Conservation (phyloP, 2,113 vertebrate species). For the Polypterus senegalus region DNA sequence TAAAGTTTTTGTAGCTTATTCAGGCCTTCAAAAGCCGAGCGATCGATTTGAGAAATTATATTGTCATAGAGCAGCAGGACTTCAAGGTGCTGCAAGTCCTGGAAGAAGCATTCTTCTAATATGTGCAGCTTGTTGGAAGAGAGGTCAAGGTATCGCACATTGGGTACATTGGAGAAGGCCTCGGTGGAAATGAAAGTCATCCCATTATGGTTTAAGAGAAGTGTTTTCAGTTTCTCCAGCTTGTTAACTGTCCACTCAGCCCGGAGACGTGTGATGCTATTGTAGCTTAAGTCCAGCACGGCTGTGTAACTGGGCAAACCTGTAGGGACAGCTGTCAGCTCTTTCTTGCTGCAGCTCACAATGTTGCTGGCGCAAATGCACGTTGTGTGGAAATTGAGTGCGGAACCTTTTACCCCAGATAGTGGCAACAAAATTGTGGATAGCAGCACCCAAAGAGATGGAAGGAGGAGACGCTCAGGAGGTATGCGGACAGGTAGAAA, state of each 20-base stretch:
- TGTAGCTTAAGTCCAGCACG: conserved; percentile 84
- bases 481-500: conserved; percentile 24
- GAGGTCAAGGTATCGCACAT: conserved; percentile 77
- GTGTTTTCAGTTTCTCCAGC: conserved; percentile 66
- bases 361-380: conserved; percentile 94
- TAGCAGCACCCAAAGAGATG: conserved; percentile 25
- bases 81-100: conserved; percentile 65
- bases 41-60: conserved; percentile 70
- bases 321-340: conserved; percentile 50
- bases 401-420: conserved; percentile 28
- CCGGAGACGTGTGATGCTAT: conserved; percentile 57
- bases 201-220: conserved; percentile 81
- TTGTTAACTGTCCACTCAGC: conserved; percentile 67
- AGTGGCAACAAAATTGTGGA: conserved; percentile 29
- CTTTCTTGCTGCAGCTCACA: conserved; percentile 85
- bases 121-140: conserved; percentile 70
- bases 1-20: conserved; percentile 80
- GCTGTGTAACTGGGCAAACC: conserved; percentile 65
- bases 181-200: conserved; percentile 78
- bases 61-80: conserved; percentile 92
- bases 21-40: conserved; percentile 65
- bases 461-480: conserved; percentile 9
- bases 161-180: conserved; percentile 67
- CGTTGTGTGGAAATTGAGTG: conserved; percentile 59
- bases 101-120: conserved; percentile 80